Evolutionary conservation across 2,113 vertebrate genomes (phyloP), one percentile per base, ranked within the genome.

Genomic region (Potamarius usumacintae): DNA sequence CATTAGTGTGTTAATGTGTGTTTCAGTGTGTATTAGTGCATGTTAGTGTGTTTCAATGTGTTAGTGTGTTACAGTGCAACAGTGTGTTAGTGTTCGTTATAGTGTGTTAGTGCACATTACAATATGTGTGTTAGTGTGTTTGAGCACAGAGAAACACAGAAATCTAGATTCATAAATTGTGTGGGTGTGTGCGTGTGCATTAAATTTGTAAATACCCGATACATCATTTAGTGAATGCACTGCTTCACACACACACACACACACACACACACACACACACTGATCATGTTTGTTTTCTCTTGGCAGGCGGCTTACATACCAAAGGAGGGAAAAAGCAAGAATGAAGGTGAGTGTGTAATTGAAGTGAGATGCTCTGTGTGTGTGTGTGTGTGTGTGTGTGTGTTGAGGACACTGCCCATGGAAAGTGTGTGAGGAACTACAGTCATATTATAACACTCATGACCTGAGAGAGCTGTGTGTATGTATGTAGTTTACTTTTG

Each of bases 301-400:
- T 89, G 86, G 5, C 90, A 95, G 95, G 92, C 93, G 88, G 93
- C 94, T 86, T 92, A 91, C 89, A 94, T 95, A 91, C 93, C 92
- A 89, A 94, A 94, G 84, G 92, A 91, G 30, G 90, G 88, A 90
- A 94, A 94, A 90, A 92, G 91, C 88, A 91, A 90, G 91, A 94
- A 95, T 92, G 94, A 94, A 22, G 94, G 95, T 95, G 90, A 91
- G 94, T 92, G 52, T 25, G 77, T n/a, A 14, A 11, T 42, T 18
- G 58, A 78, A 8, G 22, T 65, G 12, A 42, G 34, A 63, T 81
- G 22, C n/a, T 20, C 0, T 50, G 20, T 76, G 72, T 76, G 72
- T 76, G 42, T 76, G 17, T 76, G 72, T 74, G 42, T 74, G 30
- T 72, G 34, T 48, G 71, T 74, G 30, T 42, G 71, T 74, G 17